phyloP scores from a whole-genome alignment of 2,113 vertebrate genomes.

The Heloderma charlesbogerti region DNA sequence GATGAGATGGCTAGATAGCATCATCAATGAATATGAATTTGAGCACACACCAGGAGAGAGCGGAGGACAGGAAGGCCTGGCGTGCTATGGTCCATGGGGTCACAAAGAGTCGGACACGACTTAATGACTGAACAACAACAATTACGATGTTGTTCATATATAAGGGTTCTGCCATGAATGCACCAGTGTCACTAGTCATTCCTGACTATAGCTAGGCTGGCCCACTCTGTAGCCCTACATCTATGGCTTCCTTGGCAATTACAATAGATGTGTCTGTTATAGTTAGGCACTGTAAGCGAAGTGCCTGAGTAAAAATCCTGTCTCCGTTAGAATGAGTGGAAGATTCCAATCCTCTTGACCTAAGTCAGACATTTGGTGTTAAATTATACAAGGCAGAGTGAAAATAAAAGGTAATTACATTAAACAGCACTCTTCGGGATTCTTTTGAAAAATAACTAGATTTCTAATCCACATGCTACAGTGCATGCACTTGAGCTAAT shows the following conservation, averaged over 20 bases:
- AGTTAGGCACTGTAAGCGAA: neutral
- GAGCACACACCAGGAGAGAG: too few relatives aligned
- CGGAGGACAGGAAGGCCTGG: too few relatives aligned
- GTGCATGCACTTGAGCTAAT: slow-evolving; percentile 28
- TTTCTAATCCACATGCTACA: slow-evolving; percentile 19
- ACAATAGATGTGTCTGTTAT: neutral
- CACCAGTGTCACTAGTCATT: neutral
- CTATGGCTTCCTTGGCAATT: neutral
- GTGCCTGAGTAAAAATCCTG: neutral
- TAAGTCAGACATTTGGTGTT: slow-evolving; percentile 2
- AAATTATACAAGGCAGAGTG: slow-evolving; percentile 21
- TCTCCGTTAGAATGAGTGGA: neutral
- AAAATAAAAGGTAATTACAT: slow-evolving; percentile 38
- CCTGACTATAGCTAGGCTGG: neutral
- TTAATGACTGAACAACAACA: too few relatives aligned
- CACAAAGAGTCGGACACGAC: too few relatives aligned
- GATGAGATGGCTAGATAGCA: too few relatives aligned
- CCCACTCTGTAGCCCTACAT: neutral
- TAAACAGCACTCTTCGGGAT: slow-evolving; percentile 11
- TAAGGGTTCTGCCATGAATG: neutral
- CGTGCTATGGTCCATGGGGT: too few relatives aligned
- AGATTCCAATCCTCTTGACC: neutral
- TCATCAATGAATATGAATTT: too few relatives aligned
- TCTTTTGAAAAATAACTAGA: slow-evolving; percentile 28
- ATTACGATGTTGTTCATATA: neutral